These are phyloP conservation scores for Marronus borbonicus DNA, from an alignment of 2,888 invertebrate genomes.

Conservation along the genomic window DNA sequence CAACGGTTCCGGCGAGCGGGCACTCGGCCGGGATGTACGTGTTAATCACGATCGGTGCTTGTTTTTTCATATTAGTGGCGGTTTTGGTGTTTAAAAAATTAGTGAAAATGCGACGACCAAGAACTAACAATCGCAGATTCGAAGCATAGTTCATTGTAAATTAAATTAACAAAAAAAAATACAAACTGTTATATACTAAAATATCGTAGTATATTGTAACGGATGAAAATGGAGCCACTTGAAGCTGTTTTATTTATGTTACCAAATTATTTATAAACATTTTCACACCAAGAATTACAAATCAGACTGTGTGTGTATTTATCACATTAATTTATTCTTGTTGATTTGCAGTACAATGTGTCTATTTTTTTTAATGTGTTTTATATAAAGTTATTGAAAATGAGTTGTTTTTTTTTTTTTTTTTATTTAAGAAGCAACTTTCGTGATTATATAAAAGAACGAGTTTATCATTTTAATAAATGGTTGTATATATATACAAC, in stretches of 20 bases:
- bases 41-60: conserved; percentile 49
- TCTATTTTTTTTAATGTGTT: conserved; percentile 17
- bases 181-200: no score
- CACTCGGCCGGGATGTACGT: conserved; percentile 47
- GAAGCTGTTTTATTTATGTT: not conserved
- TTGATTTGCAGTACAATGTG: not conserved
- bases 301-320: not conserved
- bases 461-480: no score
- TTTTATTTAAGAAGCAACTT: no score
- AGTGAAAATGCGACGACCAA: conserved; percentile 50
- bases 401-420: not conserved
- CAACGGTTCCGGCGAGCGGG: not conserved
- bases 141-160: conserved; percentile 49
- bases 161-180: not conserved
- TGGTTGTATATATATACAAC: no score
- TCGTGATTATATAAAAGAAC: no score
- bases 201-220: not conserved
- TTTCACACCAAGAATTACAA: not conserved
- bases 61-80: conserved; percentile 45
- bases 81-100: conserved; percentile 49
- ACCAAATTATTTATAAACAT: not conserved
- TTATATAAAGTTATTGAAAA: not conserved
- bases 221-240: no score
- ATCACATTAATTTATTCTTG: conserved; percentile 10
- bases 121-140: conserved; percentile 56